Evolutionary conservation across 1,140 invertebrate species (phyloP), one percentile per base, ranked within the genome.

Genomic region (Camponotus floridanus): DNA sequence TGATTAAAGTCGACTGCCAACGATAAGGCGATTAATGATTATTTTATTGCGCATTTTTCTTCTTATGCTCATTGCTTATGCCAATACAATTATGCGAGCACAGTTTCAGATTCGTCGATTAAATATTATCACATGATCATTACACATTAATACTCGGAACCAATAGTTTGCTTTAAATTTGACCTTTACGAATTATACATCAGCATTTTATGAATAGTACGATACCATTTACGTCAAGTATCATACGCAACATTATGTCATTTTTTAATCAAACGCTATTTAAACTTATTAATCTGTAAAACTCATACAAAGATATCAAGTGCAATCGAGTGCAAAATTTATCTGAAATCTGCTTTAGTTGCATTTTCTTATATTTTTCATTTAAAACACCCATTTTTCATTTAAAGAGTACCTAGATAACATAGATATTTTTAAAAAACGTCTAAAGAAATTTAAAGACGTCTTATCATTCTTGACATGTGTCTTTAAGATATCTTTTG

Each of bases 111-210:
- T 31, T 83, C 31, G 70, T 4, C 39, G 18, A 81, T 45, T 51
- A 74, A 83, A 74, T 62, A 55, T 71, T 81, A 61, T 73, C 57
- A 61, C 65, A 39, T 79, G 11, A 81, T 45, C 26, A 7, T 73
- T 39, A 6, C 18, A 26, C 26, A 13, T 48, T 31, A 15, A 21
- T 74, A 45, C 13, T 18, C 51, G 39, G 68, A 83, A 83, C 4
- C 11, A 42, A 76, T 42, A 61, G 26, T 61, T 73, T 2, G 51
- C 18, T 18, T 45, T 26, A 5, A 31, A 57, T 48, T 55, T 83
- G 55, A 83, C 55, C 67, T 13, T 42, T 36, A 8, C n/a, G 39
- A n/a, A 4, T 33, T 45, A 26, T 73, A 21, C 21, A 55, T 21
- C 21, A 55, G 13, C 33, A 21, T 73, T 74, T 31, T 48, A 15